Base-by-base conservation (phyloP, 2,113 vertebrate species). In the Silurus meridionalis region DNA sequence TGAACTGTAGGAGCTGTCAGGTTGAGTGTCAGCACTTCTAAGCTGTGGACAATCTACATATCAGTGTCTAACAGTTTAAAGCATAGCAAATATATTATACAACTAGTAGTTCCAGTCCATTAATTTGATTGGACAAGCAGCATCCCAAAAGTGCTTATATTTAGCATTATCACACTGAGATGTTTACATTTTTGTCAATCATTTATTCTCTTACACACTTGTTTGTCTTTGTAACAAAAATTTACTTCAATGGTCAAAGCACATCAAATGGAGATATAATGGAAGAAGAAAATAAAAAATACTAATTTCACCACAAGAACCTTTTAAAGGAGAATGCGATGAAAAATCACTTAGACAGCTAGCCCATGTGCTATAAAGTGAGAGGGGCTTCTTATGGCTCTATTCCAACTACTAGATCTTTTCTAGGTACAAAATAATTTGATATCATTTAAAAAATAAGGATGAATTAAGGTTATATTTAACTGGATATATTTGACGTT, bases 1-100 rank as follows among this genome's bases (percentile, higher is more conserved):
- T 81, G 37, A 82, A 82, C 61, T 66, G 14, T 83, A n/a, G 23
- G 23, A 80, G 13, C n/a, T 83, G 64, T 83, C 81, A 67, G 50
- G 37, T 17, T 52, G 11, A 78, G n/a, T 85, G 71, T 82, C 66
- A 86, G 78, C 15, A 63, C 28, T 25, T 21, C 46, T 67, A 66
- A 61, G 5, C 8, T 84, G 64, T 63, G 61, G 53, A 71, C 19
- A 50, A 28, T 67, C 25, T 8, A 61, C 63, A 61, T 9, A 9
- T 48, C 23, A 77, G 8, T 48, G 17, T 74, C 46, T 19, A 50
- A 74, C 6, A 10, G 23, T 53, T 53, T 53, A 77, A 10, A 28
- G 3, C 15, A 8, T 28, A 28, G 8, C 14, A 57, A 78, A 78
- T 17, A 78, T 78, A 57, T 77, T n/a, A 7, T 53, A 52, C 46